A percentile compares a stretch with the other conserved stretches of the same genome.
These are phyloP conservation scores for Melanaphis sacchari DNA, from an alignment of 1,140 invertebrate genomes.

Conservation along the genomic window DNA sequence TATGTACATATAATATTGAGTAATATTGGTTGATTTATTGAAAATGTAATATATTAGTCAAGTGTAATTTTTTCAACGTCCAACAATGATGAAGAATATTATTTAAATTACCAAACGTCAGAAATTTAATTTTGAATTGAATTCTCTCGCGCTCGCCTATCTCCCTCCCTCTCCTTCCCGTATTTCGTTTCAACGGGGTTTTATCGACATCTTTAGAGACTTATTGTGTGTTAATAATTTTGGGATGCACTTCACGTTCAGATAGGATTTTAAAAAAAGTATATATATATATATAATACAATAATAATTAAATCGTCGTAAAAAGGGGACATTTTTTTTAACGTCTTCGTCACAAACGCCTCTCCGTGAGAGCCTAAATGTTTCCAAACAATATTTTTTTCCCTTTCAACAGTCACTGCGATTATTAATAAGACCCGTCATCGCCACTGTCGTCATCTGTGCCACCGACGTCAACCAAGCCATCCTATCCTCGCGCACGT, in stretches of 20 bases:
- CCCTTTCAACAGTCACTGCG: not conserved
- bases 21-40: not conserved
- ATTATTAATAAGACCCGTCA: constrained; percentile 58
- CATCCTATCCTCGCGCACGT: not conserved
- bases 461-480: constrained; percentile 6
- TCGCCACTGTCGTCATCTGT: constrained; percentile 51
- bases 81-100: not conserved
- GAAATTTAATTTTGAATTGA: not conserved
- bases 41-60: not conserved
- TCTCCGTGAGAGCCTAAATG: constrained; percentile 53
- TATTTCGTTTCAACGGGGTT: not conserved
- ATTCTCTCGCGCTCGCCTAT: not conserved
- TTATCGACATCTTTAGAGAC: not conserved
- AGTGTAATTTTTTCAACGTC: not conserved
- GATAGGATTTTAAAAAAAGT: not conserved
- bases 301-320: constrained; percentile 54
- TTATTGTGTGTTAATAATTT: constrained; percentile 27
- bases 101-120: not conserved
- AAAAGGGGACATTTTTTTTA: constrained; percentile 41
- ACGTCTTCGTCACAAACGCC: not conserved
- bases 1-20: not conserved
- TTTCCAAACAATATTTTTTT: constrained; percentile 41
- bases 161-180: not conserved
- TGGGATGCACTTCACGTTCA: not conserved
- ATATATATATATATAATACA: not conserved